Evolutionary conservation across 2,888 invertebrate species (phyloP).

Genomic region (Ellobium chinense): DNA sequence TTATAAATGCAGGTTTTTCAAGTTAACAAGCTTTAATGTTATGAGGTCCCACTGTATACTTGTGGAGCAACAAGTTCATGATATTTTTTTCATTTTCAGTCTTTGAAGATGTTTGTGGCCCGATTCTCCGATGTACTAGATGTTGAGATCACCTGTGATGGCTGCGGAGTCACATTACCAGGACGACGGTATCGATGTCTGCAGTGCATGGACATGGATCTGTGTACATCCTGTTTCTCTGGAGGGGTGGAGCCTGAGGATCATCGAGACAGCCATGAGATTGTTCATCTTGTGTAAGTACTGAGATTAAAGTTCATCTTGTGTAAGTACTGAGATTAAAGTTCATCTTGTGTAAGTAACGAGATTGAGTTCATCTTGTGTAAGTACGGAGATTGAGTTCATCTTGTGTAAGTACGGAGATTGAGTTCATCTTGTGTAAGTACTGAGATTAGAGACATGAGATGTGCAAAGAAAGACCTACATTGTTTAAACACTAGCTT

Average conservation of each 20-base stretch:
- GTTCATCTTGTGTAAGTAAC: background rate
- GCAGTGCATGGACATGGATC: constrained; percentile 77
- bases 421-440: background rate
- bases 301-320: background rate
- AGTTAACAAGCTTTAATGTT: no score
- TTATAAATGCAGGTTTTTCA: no score
- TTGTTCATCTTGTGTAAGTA: constrained; percentile 77
- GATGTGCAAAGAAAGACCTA: no score
- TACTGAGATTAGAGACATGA: no score
- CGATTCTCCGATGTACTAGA: constrained; percentile 76
- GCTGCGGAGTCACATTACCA: constrained; percentile 75
- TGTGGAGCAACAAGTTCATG: no score
- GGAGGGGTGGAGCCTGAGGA: constrained; percentile 76
- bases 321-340: background rate
- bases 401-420: background rate
- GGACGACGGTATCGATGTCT: constrained; percentile 76
- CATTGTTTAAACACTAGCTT: no score
- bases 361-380: background rate
- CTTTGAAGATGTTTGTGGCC: constrained; percentile 77
- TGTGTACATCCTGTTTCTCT: constrained; percentile 77
- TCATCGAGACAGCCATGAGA: constrained; percentile 76
- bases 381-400: background rate
- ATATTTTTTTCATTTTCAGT: no score
- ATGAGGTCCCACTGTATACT: no score
- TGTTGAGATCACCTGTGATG: constrained; percentile 77